These are phyloP conservation scores for Melanotaenia boesemani DNA, from an alignment of 2,797 vertebrate species.

Conservation along the genomic window DNA sequence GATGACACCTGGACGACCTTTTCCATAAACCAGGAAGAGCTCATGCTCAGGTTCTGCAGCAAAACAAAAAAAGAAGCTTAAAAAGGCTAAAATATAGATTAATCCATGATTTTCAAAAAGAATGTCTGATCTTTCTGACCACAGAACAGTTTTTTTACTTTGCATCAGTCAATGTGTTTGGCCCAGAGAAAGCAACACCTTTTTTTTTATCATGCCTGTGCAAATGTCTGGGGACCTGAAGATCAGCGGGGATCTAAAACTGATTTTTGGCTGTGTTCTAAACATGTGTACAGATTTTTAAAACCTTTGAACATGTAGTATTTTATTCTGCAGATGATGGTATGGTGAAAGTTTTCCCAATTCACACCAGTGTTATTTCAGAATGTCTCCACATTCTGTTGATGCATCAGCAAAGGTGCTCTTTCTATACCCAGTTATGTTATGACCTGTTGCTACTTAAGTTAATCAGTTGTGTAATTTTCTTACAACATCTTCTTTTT, in stretches of 20 bases:
- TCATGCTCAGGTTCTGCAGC: conserved; percentile 93
- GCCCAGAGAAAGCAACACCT: no score
- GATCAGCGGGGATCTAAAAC: no score
- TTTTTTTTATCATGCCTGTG: no score
- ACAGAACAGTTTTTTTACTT: neutral
- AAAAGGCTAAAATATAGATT: neutral
- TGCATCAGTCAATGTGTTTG: neutral
- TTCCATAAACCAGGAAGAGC: conserved; percentile 95
- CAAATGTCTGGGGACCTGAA: no score
- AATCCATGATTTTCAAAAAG: neutral
- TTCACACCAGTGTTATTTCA: neutral
- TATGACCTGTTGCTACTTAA: neutral
- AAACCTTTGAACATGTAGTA: neutral
- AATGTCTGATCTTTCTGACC: neutral
- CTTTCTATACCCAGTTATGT: neutral
- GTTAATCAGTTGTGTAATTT: neutral
- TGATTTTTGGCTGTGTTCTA: no score
- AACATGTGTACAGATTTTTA: no score
- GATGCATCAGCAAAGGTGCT: neutral
- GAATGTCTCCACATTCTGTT: neutral
- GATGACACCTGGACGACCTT: conserved; percentile 95
- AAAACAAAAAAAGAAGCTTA: conserved; percentile 27
- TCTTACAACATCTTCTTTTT: neutral
- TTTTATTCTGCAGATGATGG: neutral
- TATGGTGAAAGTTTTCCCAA: neutral